Evolutionary conservation across 2,113 vertebrate species (phyloP).

Genomic region (Tonatia bakeri): DNA sequence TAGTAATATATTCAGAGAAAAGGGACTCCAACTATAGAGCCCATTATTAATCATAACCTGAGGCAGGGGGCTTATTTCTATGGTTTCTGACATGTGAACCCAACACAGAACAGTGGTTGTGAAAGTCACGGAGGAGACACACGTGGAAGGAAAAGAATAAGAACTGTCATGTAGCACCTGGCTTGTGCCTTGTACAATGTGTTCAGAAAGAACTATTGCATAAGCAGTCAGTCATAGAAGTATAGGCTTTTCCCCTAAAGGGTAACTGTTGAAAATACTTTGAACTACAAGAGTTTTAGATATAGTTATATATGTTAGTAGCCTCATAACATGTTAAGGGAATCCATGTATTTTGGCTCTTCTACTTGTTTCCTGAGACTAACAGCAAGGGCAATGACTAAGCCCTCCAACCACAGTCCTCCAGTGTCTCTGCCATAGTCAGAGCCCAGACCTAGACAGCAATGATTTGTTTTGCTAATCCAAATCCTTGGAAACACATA

Average conservation of each 20-base stretch:
- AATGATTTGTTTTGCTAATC: conserved; percentile 10
- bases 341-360: not conserved
- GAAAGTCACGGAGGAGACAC: not conserved
- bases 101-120: not conserved
- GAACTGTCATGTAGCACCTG: not conserved
- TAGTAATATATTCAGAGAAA: not conserved
- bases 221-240: not conserved
- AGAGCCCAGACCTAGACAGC: not conserved
- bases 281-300: not conserved
- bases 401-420: not conserved
- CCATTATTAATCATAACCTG: not conserved
- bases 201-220: not conserved
- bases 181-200: not conserved
- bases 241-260: not conserved
- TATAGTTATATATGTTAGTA: not conserved
- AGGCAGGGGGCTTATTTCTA: not conserved
- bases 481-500: conserved; percentile 18
- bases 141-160: not conserved
- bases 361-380: not conserved
- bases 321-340: not conserved
- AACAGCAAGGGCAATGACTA: not conserved
- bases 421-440: conserved; percentile 8
- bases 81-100: not conserved
- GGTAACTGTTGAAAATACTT: not conserved
- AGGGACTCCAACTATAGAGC: not conserved